Evolutionary conservation across 2,797 vertebrate species (phyloP).

Genomic region (Peromyscus attwateri): DNA sequence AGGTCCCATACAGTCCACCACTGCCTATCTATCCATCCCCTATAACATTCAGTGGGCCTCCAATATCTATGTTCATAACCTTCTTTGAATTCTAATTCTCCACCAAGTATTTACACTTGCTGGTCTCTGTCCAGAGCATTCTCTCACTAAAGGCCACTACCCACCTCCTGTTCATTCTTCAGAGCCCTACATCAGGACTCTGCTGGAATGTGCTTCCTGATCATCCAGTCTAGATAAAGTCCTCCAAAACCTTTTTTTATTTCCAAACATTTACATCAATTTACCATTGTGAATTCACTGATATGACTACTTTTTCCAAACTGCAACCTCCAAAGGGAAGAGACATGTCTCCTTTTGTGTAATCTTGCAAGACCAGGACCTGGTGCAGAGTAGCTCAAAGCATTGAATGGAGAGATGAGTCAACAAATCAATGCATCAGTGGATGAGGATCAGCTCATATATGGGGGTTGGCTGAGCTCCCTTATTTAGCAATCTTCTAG

Average conservation of each 20-base stretch:
- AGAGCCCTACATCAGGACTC: not conserved
- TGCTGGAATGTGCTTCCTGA: not conserved
- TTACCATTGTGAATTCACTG: not conserved
- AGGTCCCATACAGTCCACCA: not conserved
- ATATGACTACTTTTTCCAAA: not conserved
- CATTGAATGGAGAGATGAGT: not conserved
- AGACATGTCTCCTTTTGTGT: not conserved
- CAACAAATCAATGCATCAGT: not conserved
- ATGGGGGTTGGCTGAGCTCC: not conserved
- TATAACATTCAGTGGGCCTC: not conserved
- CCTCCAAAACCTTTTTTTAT: not conserved
- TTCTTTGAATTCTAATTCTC: not conserved
- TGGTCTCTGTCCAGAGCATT: not conserved
- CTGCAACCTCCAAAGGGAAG: not conserved
- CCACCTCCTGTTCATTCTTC: not conserved
- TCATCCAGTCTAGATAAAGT: not conserved
- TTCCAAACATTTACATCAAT: not conserved
- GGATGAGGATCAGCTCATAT: not conserved
- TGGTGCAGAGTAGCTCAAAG: not conserved
- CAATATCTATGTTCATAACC: not conserved
- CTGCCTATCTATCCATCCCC: not conserved
- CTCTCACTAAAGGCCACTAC: not conserved
- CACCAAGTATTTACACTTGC: not conserved
- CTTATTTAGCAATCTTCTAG: conserved; percentile 29
- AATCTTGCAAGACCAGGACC: not conserved